Percentiles rank a stretch among this genome's conserved stretches.
Conservation (phyloP, 1,140 invertebrate genomes). For the Drosophila pseudoananassae region DNA sequence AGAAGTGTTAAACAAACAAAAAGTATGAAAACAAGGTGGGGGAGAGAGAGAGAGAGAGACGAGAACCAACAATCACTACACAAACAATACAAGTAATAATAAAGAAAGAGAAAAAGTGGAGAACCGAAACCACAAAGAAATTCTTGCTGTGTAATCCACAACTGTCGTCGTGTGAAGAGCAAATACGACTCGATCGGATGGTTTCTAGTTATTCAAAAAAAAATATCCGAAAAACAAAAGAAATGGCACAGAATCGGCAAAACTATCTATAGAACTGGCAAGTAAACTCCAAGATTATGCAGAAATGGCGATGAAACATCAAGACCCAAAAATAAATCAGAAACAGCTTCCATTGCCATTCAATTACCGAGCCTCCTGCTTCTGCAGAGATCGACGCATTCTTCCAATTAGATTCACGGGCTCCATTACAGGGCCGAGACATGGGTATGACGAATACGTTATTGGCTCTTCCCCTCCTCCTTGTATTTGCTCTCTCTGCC, state of each 20-base stretch:
- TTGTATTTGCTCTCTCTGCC: conserved; percentile 3
- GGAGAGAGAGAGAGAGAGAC: conserved; percentile 16
- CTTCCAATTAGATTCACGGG: conserved; percentile 20
- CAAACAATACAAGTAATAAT: conserved; percentile 17
- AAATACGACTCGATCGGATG: conserved; percentile 36
- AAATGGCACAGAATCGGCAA: too few relatives aligned
- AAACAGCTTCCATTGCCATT: neutral
- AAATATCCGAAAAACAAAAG: neutral
- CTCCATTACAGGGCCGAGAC: conserved; percentile 18
- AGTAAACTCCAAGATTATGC: too few relatives aligned
- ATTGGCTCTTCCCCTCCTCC: conserved; percentile 11
- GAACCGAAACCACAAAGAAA: neutral
- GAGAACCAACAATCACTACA: conserved; percentile 13
- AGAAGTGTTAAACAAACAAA: conserved; percentile 34
- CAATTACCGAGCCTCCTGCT: neutral
- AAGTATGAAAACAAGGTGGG: conserved; percentile 8
- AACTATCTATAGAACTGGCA: too few relatives aligned
- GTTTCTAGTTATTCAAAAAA: neutral
- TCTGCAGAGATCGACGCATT: neutral
- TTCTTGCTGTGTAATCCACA: conserved; percentile 61
- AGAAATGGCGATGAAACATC: too few relatives aligned
- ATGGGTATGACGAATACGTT: conserved; percentile 34
- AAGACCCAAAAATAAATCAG: neutral
- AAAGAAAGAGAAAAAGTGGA: neutral
- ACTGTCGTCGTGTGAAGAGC: conserved; percentile 73